Evolutionary conservation across 2,797 vertebrate species (phyloP).

Genomic region (Kryptolebias ocellatus): DNA sequence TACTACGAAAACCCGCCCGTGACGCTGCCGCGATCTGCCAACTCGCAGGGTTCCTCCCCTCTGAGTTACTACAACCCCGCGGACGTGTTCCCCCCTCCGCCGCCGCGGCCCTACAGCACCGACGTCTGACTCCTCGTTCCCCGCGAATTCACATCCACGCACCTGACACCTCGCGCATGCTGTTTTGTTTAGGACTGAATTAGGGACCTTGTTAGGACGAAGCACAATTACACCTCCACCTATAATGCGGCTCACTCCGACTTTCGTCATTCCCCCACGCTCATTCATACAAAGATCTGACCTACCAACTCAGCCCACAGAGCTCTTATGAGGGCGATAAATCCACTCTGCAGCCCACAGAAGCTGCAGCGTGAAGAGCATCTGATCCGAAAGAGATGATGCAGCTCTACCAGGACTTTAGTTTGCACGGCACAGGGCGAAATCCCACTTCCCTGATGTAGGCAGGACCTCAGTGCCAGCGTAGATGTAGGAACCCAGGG

Average conservation of each 20-base stretch:
- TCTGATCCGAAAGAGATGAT: slow-evolving; percentile 20
- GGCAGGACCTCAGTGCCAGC: neutral
- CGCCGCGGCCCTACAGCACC: slow-evolving; percentile 89
- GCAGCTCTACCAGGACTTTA: neutral
- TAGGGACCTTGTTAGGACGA: slow-evolving; percentile 25
- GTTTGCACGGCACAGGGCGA: neutral
- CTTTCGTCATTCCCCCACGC: slow-evolving; percentile 22
- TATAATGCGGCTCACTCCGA: slow-evolving; percentile 28
- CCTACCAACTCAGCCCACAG: slow-evolving; percentile 35
- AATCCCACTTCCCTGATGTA: neutral
- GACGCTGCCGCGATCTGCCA: slow-evolving; percentile 79
- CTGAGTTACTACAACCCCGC: slow-evolving; percentile 81
- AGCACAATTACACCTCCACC: slow-evolving; percentile 40
- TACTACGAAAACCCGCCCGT: slow-evolving; percentile 86
- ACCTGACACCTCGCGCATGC: neutral
- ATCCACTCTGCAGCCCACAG: slow-evolving; percentile 7
- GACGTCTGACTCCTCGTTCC: slow-evolving; percentile 83
- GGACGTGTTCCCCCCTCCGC: slow-evolving; percentile 83
- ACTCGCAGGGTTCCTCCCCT: slow-evolving; percentile 80
- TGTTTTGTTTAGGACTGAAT: slow-evolving; percentile 17
- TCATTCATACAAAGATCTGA: slow-evolving; percentile 24
- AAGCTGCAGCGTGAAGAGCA: slow-evolving; percentile 12
- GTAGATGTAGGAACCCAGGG: neutral
- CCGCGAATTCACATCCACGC: slow-evolving; percentile 14
- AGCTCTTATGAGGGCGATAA: slow-evolving; percentile 24